These are phyloP conservation scores for Drosophila sp. DNA, from an alignment of 1,140 invertebrate genomes.

Conservation along the genomic window DNA sequence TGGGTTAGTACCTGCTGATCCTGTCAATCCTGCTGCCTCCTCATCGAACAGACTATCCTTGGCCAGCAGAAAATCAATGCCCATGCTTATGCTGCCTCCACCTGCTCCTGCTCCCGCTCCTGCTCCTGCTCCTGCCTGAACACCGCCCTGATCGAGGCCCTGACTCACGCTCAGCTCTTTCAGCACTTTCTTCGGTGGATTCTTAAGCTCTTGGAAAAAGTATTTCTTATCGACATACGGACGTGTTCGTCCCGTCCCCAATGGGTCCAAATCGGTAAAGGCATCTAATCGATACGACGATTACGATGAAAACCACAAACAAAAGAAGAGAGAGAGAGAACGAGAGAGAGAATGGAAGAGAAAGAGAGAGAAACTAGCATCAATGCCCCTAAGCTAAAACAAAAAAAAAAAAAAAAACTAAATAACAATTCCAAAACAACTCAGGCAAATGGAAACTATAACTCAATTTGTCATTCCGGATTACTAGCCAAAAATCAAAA, in stretches of 20 bases:
- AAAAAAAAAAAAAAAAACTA: conserved; percentile 23
- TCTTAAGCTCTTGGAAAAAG: conserved; percentile 96
- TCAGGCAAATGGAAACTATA: conserved; percentile 4
- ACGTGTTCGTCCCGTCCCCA: conserved; percentile 94
- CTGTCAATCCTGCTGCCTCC: conserved; percentile 41
- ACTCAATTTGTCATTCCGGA: neutral
- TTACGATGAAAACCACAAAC: conserved; percentile 18
- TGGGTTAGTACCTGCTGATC: conserved; percentile 44
- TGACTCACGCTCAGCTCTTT: conserved; percentile 88
- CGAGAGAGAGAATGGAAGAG: conserved; percentile 5
- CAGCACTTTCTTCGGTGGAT: conserved; percentile 94
- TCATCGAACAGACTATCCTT: conserved; percentile 62
- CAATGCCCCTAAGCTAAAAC: conserved; percentile 24
- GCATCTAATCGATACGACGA: conserved; percentile 85
- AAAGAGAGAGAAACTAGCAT: conserved; percentile 19
- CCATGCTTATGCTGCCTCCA: neutral
- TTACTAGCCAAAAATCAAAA: conserved; percentile 10
- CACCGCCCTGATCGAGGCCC: conserved; percentile 42
- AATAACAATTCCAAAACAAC: neutral
- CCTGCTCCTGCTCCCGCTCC: neutral
- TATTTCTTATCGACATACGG: conserved; percentile 97
- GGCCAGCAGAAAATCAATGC: conserved; percentile 55
- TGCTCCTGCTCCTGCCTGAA: neutral
- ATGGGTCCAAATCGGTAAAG: conserved; percentile 95
- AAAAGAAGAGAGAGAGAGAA: conserved; percentile 19